Evolutionary conservation across 2,888 invertebrate genomes (phyloP).

Genomic region (Escarpia spicata): DNA sequence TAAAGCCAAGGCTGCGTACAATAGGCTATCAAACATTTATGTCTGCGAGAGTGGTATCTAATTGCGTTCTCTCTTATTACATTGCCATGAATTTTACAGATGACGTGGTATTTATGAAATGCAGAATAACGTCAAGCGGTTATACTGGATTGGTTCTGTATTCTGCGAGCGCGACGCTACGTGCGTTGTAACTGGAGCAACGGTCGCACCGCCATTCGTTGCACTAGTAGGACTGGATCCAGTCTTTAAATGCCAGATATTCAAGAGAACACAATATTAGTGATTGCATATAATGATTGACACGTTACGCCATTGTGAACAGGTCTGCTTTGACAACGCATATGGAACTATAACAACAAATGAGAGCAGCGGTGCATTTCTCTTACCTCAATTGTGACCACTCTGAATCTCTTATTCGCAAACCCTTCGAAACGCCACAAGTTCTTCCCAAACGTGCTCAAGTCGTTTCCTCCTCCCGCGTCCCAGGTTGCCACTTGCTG

Average conservation of each 20-base stretch:
- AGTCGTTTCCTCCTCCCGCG: not conserved
- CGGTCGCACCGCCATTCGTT: too few relatives aligned
- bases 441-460: not conserved
- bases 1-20: not conserved
- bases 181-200: too few relatives aligned
- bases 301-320: not conserved
- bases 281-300: not conserved
- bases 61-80: too few relatives aligned
- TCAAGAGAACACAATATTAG: not conserved
- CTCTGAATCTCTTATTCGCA: not conserved
- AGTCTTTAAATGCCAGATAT: too few relatives aligned
- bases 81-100: too few relatives aligned
- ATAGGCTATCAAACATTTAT: not conserved
- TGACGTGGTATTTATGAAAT: too few relatives aligned
- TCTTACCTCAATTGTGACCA: not conserved
- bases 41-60: not conserved
- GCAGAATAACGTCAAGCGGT: too few relatives aligned
- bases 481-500: not conserved
- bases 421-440: conserved; percentile 6
- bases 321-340: not conserved
- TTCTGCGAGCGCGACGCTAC: too few relatives aligned
- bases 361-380: not conserved
- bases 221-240: too few relatives aligned
- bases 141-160: too few relatives aligned
- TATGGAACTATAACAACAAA: not conserved